Evolutionary conservation across 2,797 vertebrate genomes (phyloP).

Genomic region (Etheostoma perlongum): DNA sequence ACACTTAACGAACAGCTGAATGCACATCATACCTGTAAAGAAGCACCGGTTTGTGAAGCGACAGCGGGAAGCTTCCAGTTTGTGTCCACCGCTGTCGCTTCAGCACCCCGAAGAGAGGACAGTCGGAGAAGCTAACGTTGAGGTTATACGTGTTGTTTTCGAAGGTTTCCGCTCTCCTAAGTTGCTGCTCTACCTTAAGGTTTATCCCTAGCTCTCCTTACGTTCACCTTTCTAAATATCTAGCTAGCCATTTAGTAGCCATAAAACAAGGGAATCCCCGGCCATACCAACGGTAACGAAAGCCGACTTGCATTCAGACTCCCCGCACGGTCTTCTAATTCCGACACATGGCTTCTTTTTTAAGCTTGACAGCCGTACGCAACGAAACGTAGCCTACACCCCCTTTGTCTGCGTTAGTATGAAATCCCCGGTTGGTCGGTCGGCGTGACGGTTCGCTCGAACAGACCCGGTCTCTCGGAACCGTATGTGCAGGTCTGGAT

Average conservation of each 20-base stretch:
- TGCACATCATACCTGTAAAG: constrained; percentile 58
- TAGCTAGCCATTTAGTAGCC: background rate
- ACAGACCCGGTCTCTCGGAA: constrained; percentile 42
- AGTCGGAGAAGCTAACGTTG: constrained; percentile 22
- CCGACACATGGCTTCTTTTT: constrained; percentile 73
- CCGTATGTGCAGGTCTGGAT: constrained; percentile 41
- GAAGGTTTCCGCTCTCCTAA: constrained; percentile 8
- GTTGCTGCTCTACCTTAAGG: background rate
- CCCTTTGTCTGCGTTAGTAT: constrained; percentile 75
- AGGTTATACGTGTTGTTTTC: constrained; percentile 20
- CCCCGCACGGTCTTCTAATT: constrained; percentile 60
- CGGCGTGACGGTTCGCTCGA: constrained; percentile 35
- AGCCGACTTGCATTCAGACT: constrained; percentile 22
- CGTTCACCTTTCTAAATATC: constrained; percentile 10
- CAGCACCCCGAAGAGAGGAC: constrained; percentile 55
- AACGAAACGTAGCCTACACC: constrained; percentile 24
- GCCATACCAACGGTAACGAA: constrained; percentile 16
- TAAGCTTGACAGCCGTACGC: constrained; percentile 57
- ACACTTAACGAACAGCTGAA: constrained; percentile 1
- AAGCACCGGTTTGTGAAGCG: constrained; percentile 33
- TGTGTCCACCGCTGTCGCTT: constrained; percentile 54
- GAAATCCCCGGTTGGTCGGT: constrained; percentile 45
- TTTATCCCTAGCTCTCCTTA: background rate
- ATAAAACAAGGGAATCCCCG: constrained; percentile 65
- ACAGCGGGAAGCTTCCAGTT: constrained; percentile 23